These are phyloP conservation scores for Anolis sagrei DNA, from an alignment of 2,113 vertebrate genomes.

Conservation along the genomic window DNA sequence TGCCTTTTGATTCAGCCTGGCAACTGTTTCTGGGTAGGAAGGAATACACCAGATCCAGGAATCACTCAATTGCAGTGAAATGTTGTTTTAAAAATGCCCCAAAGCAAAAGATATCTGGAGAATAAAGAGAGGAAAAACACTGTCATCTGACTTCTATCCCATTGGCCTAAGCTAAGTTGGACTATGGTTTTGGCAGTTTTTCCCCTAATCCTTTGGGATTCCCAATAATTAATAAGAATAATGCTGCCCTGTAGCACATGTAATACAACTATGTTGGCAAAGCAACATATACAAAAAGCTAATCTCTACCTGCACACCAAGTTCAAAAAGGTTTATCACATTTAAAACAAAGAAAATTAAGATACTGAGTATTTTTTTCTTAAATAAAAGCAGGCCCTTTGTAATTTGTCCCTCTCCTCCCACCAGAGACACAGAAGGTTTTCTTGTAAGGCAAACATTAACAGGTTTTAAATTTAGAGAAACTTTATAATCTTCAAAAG, in stretches of 20 bases:
- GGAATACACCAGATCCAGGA: background rate
- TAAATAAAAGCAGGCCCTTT: constrained; percentile 13
- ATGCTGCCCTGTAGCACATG: background rate
- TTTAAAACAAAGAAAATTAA: background rate
- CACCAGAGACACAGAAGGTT: background rate
- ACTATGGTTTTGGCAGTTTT: background rate
- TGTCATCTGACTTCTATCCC: background rate
- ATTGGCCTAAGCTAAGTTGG: background rate
- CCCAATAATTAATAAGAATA: background rate
- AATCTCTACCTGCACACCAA: background rate
- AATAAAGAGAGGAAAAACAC: background rate
- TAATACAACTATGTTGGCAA: background rate
- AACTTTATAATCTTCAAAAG: constrained; percentile 23
- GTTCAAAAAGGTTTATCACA: background rate
- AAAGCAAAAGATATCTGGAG: background rate
- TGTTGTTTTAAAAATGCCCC: background rate
- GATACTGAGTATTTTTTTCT: background rate
- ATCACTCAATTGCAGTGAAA: background rate
- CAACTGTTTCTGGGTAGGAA: background rate
- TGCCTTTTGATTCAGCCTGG: too few species aligned
- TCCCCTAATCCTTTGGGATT: background rate
- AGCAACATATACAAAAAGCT: background rate
- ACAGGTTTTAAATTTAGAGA: background rate
- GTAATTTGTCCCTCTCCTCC: background rate
- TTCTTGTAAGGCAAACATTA: constrained; percentile 24